Conservation (phyloP, 2,888 invertebrate species). For the Drosophila acutilabella region DNA sequence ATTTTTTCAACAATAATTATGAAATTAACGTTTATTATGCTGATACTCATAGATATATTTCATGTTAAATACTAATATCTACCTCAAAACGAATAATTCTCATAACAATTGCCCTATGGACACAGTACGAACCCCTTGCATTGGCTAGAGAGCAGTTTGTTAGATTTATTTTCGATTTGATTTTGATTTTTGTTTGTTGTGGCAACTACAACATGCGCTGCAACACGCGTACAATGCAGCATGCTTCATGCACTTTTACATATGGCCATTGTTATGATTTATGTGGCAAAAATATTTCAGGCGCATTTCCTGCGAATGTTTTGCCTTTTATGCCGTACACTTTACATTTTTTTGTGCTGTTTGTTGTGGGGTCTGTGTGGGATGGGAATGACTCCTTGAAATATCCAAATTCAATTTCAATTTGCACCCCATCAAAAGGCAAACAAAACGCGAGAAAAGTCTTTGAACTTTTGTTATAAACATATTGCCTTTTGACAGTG, state of each 20-base stretch:
- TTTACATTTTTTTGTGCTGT: slow-evolving; percentile 30
- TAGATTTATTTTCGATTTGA: slow-evolving; percentile 74
- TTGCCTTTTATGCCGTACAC: slow-evolving; percentile 38
- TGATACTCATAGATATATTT: no score
- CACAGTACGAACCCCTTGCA: slow-evolving; percentile 9
- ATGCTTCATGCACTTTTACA: slow-evolving; percentile 63
- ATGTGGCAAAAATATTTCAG: slow-evolving; percentile 74
- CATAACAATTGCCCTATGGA: neutral
- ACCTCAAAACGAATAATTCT: neutral
- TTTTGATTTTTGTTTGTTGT: slow-evolving; percentile 68
- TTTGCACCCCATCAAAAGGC: slow-evolving; percentile 79
- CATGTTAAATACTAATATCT: neutral
- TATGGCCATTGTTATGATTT: slow-evolving; percentile 79
- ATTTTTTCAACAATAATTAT: no score
- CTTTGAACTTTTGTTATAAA: slow-evolving; percentile 77
- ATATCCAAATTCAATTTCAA: slow-evolving; percentile 73
- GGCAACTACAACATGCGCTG: slow-evolving; percentile 50
- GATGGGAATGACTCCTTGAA: slow-evolving; percentile 17
- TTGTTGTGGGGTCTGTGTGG: slow-evolving; percentile 17
- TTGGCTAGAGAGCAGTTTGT: slow-evolving; percentile 26
- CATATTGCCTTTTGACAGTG: slow-evolving; percentile 73
- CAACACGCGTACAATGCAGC: slow-evolving; percentile 36
- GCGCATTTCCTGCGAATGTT: slow-evolving; percentile 72
- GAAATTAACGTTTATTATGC: no score
- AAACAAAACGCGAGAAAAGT: slow-evolving; percentile 70